Evolutionary conservation across 1,140 invertebrate genomes (phyloP).

Genomic region (Leptopilina clavipes): DNA sequence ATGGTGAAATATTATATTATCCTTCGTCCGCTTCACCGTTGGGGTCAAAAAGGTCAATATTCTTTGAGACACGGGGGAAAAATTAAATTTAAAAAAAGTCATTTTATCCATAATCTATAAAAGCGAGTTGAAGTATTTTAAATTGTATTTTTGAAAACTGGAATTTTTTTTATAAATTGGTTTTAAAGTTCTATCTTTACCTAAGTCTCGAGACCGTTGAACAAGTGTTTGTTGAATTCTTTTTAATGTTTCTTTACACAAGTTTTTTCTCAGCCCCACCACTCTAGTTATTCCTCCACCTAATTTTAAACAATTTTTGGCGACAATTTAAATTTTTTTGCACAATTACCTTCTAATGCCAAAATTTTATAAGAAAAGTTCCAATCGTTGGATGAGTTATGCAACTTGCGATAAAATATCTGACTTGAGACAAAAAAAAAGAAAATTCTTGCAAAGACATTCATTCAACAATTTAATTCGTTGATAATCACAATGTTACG

Average conservation of each 20-base stretch:
- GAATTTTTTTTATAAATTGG: too few species aligned
- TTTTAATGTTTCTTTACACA: too few species aligned
- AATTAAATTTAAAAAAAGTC: neutral
- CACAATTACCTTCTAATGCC: conserved; percentile 12
- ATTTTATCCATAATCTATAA: neutral
- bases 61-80: neutral
- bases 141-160: too few species aligned
- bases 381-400: conserved; percentile 29
- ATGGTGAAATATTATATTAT: conserved; percentile 12
- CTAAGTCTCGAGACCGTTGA: too few species aligned
- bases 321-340: conserved; percentile 37
- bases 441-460: neutral
- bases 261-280: too few species aligned
- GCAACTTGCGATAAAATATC: conserved; percentile 6
- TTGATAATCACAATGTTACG: conserved; percentile 8
- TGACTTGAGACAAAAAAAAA: conserved; percentile 1
- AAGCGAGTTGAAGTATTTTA: neutral
- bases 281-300: too few species aligned
- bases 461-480: conserved; percentile 15
- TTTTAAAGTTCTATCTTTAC: too few species aligned
- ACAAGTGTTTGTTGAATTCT: too few species aligned
- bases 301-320: conserved; percentile 40
- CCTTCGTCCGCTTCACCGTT: neutral
- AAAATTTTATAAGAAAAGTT: neutral
- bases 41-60: conserved; percentile 26